Conservation (phyloP, 2,113 vertebrate species). For the Lasiurus cinereus region DNA sequence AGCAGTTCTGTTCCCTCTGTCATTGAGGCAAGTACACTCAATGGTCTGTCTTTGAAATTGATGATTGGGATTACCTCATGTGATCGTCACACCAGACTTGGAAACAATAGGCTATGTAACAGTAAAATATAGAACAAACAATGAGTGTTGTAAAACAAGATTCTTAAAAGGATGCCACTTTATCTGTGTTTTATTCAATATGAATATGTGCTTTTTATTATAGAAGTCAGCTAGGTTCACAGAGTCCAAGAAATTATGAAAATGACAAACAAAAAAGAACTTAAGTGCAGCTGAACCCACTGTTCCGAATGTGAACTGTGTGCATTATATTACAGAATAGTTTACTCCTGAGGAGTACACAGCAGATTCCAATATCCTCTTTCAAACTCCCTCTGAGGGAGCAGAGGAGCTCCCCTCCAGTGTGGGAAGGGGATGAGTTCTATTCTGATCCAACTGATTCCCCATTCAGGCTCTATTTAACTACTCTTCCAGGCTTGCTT, state of each 20-base stretch:
- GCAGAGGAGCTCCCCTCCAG: not conserved
- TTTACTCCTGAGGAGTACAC: not conserved
- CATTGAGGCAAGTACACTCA: not conserved
- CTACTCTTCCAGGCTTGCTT: not conserved
- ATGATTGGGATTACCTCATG: not conserved
- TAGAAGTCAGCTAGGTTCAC: not conserved
- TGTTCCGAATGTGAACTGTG: not conserved
- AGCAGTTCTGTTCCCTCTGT: not conserved
- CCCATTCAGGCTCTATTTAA: not conserved
- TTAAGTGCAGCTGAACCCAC: not conserved
- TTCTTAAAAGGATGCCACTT: not conserved
- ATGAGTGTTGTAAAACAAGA: not conserved
- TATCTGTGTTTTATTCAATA: not conserved
- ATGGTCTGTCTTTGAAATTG: not conserved
- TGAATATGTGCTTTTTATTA: not conserved
- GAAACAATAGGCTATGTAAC: not conserved
- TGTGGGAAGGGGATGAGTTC: not conserved
- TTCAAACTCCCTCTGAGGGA: not conserved
- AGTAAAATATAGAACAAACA: not conserved
- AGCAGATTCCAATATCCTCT: not conserved
- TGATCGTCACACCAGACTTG: not conserved
- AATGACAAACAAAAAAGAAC: not conserved
- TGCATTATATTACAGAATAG: not conserved
- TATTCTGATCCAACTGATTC: not conserved
- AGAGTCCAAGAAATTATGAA: constrained; percentile 3